A percentile compares a stretch with the other conserved stretches of the same genome.
Evolutionary conservation across 2,113 vertebrate species (phyloP).

Genomic region (Microcebus murinus): DNA sequence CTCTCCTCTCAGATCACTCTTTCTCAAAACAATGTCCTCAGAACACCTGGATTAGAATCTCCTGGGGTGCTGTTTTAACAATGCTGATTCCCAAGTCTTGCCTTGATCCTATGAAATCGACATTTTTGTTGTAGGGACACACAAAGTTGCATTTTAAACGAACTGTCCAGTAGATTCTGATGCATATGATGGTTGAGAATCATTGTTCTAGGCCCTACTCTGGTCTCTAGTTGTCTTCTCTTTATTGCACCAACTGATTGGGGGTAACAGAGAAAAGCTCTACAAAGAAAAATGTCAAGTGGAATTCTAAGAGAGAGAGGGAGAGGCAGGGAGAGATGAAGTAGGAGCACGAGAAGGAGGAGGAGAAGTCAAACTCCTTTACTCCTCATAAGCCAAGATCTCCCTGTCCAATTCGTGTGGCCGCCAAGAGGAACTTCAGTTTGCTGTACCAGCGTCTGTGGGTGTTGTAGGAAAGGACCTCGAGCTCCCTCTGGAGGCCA

Average conservation of each 20-base stretch:
- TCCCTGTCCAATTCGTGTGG: neutral
- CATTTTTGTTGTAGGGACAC: neutral
- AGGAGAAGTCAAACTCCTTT: neutral
- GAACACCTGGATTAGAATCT: neutral
- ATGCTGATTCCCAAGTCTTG: neutral
- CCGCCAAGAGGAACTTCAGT: neutral
- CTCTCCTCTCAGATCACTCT: neutral
- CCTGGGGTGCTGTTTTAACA: neutral
- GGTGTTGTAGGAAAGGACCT: neutral
- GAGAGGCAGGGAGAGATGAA: neutral
- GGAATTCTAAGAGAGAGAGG: neutral
- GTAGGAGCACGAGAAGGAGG: neutral
- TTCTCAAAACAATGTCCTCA: neutral
- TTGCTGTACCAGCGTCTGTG: rapidly evolving
- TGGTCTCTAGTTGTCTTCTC: neutral
- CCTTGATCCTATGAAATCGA: neutral
- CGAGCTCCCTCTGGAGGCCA: neutral
- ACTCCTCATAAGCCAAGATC: neutral
- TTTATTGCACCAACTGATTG: neutral
- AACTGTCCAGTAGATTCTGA: neutral
- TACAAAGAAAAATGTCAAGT: neutral
- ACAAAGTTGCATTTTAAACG: neutral
- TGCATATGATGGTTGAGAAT: neutral
- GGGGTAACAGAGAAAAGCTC: neutral
- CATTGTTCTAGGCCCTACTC: neutral